phyloP scores from a whole-genome alignment of 2,797 vertebrate genomes.

The Diceros bicornis region DNA sequence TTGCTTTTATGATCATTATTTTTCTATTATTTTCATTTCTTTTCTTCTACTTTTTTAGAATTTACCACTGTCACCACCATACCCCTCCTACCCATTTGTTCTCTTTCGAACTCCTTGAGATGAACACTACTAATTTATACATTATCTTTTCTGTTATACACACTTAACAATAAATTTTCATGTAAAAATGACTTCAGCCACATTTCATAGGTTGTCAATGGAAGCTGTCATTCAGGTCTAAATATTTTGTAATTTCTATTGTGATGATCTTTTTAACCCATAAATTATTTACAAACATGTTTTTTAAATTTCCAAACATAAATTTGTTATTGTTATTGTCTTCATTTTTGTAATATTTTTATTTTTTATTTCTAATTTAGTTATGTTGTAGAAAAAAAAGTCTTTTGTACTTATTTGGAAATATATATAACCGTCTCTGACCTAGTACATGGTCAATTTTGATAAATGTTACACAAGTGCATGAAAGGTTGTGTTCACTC shows the following conservation, averaged over 20 bases:
- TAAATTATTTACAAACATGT: neutral
- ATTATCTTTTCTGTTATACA: neutral
- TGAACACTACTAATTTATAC: neutral
- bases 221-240: neutral
- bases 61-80: neutral
- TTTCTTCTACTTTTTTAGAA: neutral
- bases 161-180: neutral
- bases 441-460: neutral
- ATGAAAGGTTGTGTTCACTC: neutral
- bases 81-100: neutral
- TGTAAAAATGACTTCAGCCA: neutral
- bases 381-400: neutral
- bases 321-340: neutral
- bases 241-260: neutral
- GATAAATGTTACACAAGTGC: neutral
- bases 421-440: neutral
- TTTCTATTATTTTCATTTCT: neutral
- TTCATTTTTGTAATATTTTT: neutral
- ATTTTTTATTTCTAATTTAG: neutral
- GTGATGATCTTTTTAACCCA: neutral
- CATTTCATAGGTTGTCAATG: neutral
- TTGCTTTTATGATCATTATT: neutral
- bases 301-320: neutral
- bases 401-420: neutral
- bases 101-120: neutral